Base-by-base conservation (phyloP, 2,888 invertebrate genomes). In the Hipparchia semele region DNA sequence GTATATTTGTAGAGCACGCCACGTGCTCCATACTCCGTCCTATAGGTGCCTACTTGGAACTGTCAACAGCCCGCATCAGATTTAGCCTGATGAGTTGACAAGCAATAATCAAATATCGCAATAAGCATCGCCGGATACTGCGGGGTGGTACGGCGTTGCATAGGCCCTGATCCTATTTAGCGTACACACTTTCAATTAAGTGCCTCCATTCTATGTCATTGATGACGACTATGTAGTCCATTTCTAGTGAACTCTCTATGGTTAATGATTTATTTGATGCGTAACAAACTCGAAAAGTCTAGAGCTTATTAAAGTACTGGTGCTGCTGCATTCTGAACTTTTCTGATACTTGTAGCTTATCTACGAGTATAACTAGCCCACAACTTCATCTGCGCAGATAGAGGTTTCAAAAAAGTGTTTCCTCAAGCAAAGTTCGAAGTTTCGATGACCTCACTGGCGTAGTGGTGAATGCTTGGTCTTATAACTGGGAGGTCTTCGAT, bases 31-130 rank as follows among this genome's bases (percentile, higher is more conserved):
- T 56, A 45, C 39, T 39, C 39, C 39, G 39, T 39, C 39, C 39
- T 39, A 39, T 39, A 39, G 39, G 66, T 67, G 7, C 45, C n/a
- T 49, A 68, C 69, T 69, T 69, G 61, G 54, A 61, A 69, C 51
- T 69, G 69, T 61, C 69, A 69, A 69, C 23, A 61, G 49, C 61
- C 61, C n/a, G n/a, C 53, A 62, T 67, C 71, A 74, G 75, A 77
- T 78, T 74, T 79, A 76, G 75, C 70, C 73, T 73, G 76, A 73
- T 73, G 69, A 70, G 72, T 75, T 76, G 77, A 79, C 76, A 75
- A 75, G 72, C 72, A 71, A 76, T 79, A 76, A 78, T 78, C 80
- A 78, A 78, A 79, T 79, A 79, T 77, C 74, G 70, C 70, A 75
- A 75, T 76, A 76, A 76, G 75, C 75, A 75, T 72, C 73, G 72